Percentiles rank a stretch among this genome's conserved stretches.
phyloP scores from a whole-genome alignment of 1,140 invertebrate genomes.

The Drepana arcuata region DNA sequence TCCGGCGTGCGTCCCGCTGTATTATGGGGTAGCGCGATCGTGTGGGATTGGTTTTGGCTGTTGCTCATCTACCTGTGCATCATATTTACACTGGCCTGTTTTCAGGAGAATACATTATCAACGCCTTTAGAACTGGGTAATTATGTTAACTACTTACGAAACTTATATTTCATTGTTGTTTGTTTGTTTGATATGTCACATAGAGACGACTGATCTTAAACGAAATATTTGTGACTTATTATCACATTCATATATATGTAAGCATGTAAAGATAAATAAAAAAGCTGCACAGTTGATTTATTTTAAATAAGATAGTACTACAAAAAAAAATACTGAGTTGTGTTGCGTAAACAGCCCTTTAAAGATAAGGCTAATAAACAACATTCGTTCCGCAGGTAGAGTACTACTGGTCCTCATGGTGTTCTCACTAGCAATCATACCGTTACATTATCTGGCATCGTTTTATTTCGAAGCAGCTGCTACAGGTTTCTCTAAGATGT shows the following conservation, averaged over 20 bases:
- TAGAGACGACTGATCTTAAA: too few relatives aligned
- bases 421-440: constrained; percentile 70
- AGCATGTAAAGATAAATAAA: too few relatives aligned
- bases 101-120: constrained; percentile 74
- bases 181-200: too few relatives aligned
- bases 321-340: too few relatives aligned
- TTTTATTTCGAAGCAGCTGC: constrained; percentile 75
- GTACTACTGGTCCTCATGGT: constrained; percentile 65
- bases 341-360: too few relatives aligned
- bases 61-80: constrained; percentile 70
- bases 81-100: constrained; percentile 70
- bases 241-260: too few relatives aligned
- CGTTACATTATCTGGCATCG: constrained; percentile 64
- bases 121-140: constrained; percentile 70
- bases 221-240: too few relatives aligned
- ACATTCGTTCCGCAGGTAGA: constrained; percentile 43
- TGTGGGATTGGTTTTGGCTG: constrained; percentile 83
- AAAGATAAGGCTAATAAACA: too few relatives aligned
- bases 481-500: constrained; percentile 83
- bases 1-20: constrained; percentile 81
- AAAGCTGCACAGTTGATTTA: too few relatives aligned
- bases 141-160: background rate
- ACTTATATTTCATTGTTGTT: constrained; percentile 2
- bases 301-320: too few relatives aligned
- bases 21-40: constrained; percentile 80